These are phyloP conservation scores for Meleagris gallopavo DNA, from an alignment of 2,113 vertebrate genomes.

Conservation along the genomic window DNA sequence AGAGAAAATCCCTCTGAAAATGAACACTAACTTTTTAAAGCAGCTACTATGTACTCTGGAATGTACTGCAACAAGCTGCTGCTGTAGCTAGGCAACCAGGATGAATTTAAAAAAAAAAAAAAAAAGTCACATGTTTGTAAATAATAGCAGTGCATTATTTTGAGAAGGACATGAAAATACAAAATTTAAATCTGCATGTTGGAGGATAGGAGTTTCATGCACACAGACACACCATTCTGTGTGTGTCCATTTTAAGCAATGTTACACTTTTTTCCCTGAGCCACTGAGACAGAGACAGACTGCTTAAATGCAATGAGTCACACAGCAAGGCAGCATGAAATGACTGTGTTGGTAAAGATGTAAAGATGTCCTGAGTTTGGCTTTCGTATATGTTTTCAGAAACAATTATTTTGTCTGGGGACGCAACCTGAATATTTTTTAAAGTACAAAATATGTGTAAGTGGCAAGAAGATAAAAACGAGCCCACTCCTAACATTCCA, in stretches of 20 bases:
- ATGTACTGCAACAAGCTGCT: not conserved
- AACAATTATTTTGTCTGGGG: not conserved
- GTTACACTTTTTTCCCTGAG: not conserved
- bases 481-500: not conserved
- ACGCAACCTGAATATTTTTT: not conserved
- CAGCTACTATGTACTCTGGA: not conserved
- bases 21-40: not conserved
- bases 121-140: not conserved
- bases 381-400: not conserved
- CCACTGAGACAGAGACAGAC: not conserved
- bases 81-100: not conserved
- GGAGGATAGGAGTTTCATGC: not conserved
- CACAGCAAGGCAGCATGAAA: not conserved
- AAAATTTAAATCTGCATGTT: not conserved
- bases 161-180: not conserved
- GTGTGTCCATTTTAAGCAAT: not conserved
- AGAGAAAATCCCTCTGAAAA: not conserved
- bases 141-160: not conserved
- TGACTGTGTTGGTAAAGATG: not conserved
- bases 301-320: not conserved
- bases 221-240: not conserved
- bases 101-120: not conserved
- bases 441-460: not conserved
- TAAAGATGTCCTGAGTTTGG: not conserved
- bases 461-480: not conserved